Conservation (phyloP, 1,140 invertebrate genomes). For the Copidosoma floridanum region DNA sequence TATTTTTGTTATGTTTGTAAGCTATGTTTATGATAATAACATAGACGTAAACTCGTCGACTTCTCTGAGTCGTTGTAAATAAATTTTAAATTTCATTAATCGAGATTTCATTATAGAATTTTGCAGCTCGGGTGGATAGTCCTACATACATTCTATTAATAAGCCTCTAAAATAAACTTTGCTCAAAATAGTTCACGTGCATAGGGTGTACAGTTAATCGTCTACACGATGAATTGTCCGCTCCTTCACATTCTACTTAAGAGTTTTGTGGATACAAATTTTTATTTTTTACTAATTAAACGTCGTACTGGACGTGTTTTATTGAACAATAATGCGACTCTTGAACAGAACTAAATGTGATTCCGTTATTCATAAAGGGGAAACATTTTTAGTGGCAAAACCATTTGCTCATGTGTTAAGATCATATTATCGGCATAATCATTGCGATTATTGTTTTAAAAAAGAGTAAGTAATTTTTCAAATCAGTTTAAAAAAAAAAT, state of each 20-base stretch:
- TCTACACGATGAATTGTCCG: conserved; percentile 1
- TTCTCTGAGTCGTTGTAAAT: conserved; percentile 22
- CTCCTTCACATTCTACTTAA: too few species aligned
- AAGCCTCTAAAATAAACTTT: conserved; percentile 23
- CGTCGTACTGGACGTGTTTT: conserved; percentile 1
- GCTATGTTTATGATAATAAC: too few species aligned
- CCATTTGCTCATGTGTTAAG: conserved; percentile 64
- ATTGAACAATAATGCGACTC: conserved; percentile 18
- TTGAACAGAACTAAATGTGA: conserved; percentile 6
- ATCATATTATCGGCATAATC: conserved; percentile 57
- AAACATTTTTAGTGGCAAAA: conserved; percentile 58
- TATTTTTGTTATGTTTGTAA: conserved; percentile 27
- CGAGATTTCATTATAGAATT: conserved; percentile 17
- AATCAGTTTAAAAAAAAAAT: too few species aligned
- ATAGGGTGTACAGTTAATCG: conserved; percentile 31
- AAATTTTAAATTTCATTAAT: conserved; percentile 25
- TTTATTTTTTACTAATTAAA: conserved; percentile 2
- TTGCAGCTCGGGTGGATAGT: conserved; percentile 16
- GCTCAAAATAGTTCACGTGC: conserved; percentile 28
- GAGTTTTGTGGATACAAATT: conserved; percentile 9
- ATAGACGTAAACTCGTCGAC: conserved; percentile 33
- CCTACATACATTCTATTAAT: conserved; percentile 23
- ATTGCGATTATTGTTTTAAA: conserved; percentile 61
- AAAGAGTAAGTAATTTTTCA: too few species aligned
- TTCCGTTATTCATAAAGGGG: conserved; percentile 47